Conservation (phyloP, 2,888 invertebrate species). For the Petrolisthes manimaculis region DNA sequence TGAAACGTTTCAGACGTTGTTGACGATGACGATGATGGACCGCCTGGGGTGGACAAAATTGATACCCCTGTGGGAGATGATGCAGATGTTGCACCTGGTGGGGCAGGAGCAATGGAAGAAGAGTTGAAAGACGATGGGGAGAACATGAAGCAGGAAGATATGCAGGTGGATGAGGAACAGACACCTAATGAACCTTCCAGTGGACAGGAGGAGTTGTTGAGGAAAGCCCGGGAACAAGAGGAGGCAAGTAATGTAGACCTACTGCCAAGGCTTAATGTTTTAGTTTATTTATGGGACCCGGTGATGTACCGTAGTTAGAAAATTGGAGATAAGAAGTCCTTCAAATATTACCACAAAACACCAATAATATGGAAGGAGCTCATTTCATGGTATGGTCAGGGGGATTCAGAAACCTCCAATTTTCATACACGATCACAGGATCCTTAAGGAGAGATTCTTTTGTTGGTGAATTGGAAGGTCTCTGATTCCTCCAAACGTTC, state of each 20-base stretch:
- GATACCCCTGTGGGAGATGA: constrained; percentile 15
- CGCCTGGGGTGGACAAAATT: constrained; percentile 9
- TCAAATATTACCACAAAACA: too few species aligned
- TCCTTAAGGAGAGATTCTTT: too few species aligned
- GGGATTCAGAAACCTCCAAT: too few species aligned
- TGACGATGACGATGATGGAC: not conserved
- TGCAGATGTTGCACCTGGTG: not conserved
- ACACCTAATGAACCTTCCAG: not conserved
- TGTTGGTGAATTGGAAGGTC: too few species aligned
- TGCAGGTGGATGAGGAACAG: not conserved
- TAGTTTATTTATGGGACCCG: not conserved
- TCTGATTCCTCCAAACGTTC: too few species aligned
- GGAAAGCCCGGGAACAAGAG: constrained; percentile 42
- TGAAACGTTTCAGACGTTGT: not conserved
- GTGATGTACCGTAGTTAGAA: too few species aligned
- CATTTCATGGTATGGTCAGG: too few species aligned
- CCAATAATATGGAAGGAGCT: too few species aligned
- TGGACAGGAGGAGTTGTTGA: constrained; percentile 21
- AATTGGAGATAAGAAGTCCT: too few species aligned
- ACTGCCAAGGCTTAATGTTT: not conserved
- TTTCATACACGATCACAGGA: too few species aligned
- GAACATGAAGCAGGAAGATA: not conserved
- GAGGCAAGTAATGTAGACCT: constrained; percentile 4
- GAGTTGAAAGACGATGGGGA: not conserved
- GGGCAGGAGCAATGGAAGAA: constrained; percentile 7